Evolutionary conservation across 2,888 invertebrate genomes (phyloP).

Genomic region (Drosophila planitibia): DNA sequence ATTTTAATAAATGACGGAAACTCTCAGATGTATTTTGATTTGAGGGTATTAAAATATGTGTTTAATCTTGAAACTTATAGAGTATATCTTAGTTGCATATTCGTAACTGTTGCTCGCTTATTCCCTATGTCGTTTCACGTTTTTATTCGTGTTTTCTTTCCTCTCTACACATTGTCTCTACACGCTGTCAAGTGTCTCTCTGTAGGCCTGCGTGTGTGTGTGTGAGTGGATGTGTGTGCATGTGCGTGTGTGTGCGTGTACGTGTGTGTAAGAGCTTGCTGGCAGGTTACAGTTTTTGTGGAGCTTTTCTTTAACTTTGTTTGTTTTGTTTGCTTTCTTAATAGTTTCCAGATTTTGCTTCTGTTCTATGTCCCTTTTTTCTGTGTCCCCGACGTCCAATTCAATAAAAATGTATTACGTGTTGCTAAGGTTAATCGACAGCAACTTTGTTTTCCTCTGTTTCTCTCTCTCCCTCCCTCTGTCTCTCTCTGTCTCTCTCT

Average conservation of each 20-base stretch:
- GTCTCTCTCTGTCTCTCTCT: neutral
- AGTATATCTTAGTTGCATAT: neutral
- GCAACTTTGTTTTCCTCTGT: neutral
- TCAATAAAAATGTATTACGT: conserved; percentile 63
- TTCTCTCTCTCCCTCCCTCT: neutral
- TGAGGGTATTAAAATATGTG: no score
- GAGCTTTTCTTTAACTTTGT: conserved; percentile 40
- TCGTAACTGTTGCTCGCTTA: neutral
- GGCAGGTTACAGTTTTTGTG: conserved; percentile 42
- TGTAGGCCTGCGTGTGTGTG: neutral
- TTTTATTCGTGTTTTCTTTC: conserved; percentile 5
- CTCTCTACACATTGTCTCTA: conserved; percentile 10
- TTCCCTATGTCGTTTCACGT: neutral
- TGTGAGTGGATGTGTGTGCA: neutral
- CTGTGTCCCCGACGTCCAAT: conserved; percentile 38
- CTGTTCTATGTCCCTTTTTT: neutral
- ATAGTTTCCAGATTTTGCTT: conserved; percentile 52
- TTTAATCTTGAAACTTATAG: no score
- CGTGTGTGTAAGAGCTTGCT: conserved; percentile 1
- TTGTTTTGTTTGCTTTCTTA: conserved; percentile 60
- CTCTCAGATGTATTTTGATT: neutral
- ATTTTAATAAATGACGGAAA: neutral
- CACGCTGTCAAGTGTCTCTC: conserved; percentile 3
- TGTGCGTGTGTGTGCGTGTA: neutral
- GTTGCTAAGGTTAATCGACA: conserved; percentile 66